These are phyloP conservation scores for Diadegma fenestrale DNA, from an alignment of 2,888 invertebrate species.

Conservation along the genomic window DNA sequence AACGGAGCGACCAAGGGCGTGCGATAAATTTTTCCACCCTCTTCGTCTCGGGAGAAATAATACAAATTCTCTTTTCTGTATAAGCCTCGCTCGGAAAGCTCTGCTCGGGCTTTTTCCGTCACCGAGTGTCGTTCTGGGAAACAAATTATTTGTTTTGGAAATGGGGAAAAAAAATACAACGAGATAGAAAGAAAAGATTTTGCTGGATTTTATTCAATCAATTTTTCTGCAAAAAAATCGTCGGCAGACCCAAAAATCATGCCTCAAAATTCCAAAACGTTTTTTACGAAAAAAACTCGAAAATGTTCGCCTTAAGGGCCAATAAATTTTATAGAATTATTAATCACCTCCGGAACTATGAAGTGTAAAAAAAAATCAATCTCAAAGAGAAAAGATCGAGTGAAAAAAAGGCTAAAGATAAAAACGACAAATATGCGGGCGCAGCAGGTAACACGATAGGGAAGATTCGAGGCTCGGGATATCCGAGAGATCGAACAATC, in stretches of 20 bases:
- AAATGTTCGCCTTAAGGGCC: background rate
- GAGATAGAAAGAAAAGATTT: background rate
- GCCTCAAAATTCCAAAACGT: background rate
- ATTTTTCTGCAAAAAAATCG: conserved; percentile 1
- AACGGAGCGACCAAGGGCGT: conserved; percentile 47
- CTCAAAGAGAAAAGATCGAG: background rate
- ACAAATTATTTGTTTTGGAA: background rate
- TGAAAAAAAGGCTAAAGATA: conserved; percentile 28
- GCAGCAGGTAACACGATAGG: conserved; percentile 61
- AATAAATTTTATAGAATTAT: background rate
- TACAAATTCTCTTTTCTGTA: conserved; percentile 38
- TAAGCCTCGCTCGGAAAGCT: conserved; percentile 21
- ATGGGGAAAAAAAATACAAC: background rate
- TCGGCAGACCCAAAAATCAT: too few relatives aligned
- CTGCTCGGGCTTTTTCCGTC: conserved; percentile 40
- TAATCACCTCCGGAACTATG: background rate
- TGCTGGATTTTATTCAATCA: background rate
- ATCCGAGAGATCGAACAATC: conserved; percentile 64
- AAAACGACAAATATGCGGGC: conserved; percentile 58
- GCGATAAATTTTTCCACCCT: conserved; percentile 35
- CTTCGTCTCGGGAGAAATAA: conserved; percentile 28
- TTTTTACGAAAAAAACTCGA: background rate
- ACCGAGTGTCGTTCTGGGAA: background rate
- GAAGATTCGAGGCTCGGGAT: conserved; percentile 27
- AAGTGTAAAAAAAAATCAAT: background rate